Conservation (phyloP, 2,888 invertebrate genomes). For the Liodrosophila aerea region DNA sequence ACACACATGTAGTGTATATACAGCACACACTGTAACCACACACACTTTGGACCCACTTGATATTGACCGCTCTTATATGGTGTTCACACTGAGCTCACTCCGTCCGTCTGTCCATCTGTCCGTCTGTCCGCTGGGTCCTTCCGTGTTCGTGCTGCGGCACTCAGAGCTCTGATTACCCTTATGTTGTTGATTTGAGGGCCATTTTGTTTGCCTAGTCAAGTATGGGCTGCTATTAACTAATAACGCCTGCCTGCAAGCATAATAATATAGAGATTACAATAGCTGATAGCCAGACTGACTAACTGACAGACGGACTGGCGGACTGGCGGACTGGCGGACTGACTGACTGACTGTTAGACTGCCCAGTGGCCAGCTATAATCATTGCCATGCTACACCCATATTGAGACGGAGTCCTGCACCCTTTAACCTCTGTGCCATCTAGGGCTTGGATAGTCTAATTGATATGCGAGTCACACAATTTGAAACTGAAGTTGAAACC, state of each 20-base stretch:
- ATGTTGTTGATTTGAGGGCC: constrained; percentile 12
- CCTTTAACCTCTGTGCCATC: not conserved
- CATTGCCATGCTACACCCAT: constrained; percentile 10
- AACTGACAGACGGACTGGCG: not conserved
- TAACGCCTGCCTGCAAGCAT: constrained; percentile 20
- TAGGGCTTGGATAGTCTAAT: constrained; percentile 10
- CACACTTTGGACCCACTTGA: constrained; percentile 5
- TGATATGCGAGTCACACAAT: constrained; percentile 32
- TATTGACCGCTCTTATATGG: constrained; percentile 3
- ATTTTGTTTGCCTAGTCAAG: constrained; percentile 8
- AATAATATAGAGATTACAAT: constrained; percentile 36
- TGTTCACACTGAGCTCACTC: not conserved
- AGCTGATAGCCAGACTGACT: constrained; percentile 9
- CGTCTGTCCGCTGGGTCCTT: not conserved
- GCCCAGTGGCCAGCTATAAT: constrained; percentile 14
- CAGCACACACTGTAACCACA: constrained; percentile 1
- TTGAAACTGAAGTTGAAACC: not conserved
- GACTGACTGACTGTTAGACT: no score
- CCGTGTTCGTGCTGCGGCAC: not conserved
- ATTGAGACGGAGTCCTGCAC: constrained; percentile 1
- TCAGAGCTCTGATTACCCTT: constrained; percentile 3
- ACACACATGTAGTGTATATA: no score
- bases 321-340: no score
- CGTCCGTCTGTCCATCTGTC: not conserved
- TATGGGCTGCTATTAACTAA: constrained; percentile 25